These are phyloP conservation scores for Thamnophis sirtalis DNA, from an alignment of 2,113 vertebrate genomes.

Conservation along the genomic window DNA sequence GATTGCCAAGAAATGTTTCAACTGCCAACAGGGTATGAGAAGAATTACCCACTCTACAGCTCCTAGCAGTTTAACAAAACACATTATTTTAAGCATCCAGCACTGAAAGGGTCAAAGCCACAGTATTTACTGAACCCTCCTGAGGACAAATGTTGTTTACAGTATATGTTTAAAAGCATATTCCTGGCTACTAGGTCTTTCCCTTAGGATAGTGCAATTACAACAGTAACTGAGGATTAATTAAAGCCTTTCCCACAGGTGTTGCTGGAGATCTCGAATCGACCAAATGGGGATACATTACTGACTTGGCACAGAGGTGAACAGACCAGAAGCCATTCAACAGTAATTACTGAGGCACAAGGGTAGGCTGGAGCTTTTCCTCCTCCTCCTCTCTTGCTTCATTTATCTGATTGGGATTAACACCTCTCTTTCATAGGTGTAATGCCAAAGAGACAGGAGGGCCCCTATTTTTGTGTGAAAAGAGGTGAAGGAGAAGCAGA, in stretches of 20 bases:
- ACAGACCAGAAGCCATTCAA: constrained; percentile 61
- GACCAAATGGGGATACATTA: constrained; percentile 75
- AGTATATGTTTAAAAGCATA: constrained; percentile 88
- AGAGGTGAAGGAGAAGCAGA: constrained; percentile 39
- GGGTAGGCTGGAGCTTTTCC: constrained; percentile 50
- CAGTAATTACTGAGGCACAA: constrained; percentile 66
- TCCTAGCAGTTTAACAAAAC: constrained; percentile 38
- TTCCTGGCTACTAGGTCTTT: constrained; percentile 76
- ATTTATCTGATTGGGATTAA: constrained; percentile 68
- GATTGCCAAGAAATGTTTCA: not conserved
- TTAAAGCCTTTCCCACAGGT: constrained; percentile 85
- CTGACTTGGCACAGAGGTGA: constrained; percentile 71
- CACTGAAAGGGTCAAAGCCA: constrained; percentile 68
- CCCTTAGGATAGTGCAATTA: constrained; percentile 85
- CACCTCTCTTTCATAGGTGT: constrained; percentile 56
- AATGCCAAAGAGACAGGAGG: constrained; percentile 33
- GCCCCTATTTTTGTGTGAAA: constrained; percentile 42
- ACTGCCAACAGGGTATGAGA: not conserved
- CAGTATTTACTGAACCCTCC: constrained; percentile 58
- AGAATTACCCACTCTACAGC: not conserved
- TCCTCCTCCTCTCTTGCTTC: constrained; percentile 35
- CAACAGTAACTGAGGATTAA: constrained; percentile 96
- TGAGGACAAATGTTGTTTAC: constrained; percentile 86
- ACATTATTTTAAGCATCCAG: constrained; percentile 49
- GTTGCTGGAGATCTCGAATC: constrained; percentile 72